These are phyloP conservation scores for Percopsis transmontana DNA, from an alignment of 2,113 vertebrate species.

Conservation along the genomic window DNA sequence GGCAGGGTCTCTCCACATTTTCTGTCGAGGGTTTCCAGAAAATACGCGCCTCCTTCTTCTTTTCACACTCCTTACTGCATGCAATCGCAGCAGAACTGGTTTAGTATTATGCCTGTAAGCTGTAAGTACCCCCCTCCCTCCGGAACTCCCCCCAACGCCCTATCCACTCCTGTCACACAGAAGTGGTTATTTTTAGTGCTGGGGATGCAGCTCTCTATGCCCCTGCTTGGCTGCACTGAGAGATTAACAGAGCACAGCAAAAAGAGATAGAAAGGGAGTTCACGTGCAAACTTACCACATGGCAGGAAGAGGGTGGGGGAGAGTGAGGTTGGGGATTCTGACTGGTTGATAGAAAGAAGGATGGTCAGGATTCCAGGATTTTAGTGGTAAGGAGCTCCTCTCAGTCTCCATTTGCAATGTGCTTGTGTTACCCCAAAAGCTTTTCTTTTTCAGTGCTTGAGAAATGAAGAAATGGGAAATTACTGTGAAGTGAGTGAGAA, in stretches of 20 bases:
- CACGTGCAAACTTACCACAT: neutral
- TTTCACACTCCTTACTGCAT: constrained; percentile 13
- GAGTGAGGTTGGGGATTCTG: neutral
- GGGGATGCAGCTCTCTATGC: constrained; percentile 72
- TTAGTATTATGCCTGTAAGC: constrained; percentile 55
- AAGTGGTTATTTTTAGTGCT: constrained; percentile 81
- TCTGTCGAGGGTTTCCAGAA: constrained; percentile 39
- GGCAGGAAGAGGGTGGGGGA: constrained; percentile 30
- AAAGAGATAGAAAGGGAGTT: constrained; percentile 64
- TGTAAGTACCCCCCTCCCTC: constrained; percentile 31
- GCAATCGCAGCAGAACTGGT: constrained; percentile 39
- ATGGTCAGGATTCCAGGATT: too few species aligned
- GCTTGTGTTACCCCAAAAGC: too few species aligned
- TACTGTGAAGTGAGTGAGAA: too few species aligned
- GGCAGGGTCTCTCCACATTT: constrained; percentile 30
- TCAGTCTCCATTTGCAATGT: too few species aligned
- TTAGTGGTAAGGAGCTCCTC: too few species aligned
- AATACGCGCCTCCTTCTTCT: constrained; percentile 25
- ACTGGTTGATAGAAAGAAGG: neutral
- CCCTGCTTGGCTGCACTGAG: constrained; percentile 65
- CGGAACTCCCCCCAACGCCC: constrained; percentile 29
- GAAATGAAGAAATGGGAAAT: too few species aligned
- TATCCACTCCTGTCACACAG: constrained; percentile 60
- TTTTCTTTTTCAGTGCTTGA: too few species aligned
- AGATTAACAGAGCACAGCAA: constrained; percentile 79